Conservation (phyloP, 1,140 invertebrate genomes). For the Heliconius hermathena region DNA sequence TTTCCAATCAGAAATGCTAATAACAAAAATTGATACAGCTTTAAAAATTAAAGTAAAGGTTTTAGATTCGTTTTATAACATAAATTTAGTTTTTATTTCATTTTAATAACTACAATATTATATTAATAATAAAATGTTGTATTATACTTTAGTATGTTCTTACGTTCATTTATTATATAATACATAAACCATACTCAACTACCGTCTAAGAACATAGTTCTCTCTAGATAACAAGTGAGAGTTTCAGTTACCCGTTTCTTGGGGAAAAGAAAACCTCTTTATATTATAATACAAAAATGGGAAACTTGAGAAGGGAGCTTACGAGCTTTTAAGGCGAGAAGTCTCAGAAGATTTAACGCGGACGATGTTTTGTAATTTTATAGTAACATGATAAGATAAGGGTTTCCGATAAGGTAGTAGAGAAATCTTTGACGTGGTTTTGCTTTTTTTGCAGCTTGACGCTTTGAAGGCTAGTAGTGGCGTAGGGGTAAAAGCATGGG, state of each 20-base stretch:
- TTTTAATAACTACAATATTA: no score
- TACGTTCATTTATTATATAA: no score
- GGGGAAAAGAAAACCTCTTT: background rate
- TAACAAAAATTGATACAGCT: no score
- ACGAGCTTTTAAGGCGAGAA: conserved; percentile 8
- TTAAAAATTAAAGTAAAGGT: no score
- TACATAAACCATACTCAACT: background rate
- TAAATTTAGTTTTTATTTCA: no score
- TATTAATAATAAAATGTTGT: no score
- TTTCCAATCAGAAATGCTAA: no score
- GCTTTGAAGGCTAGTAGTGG: no score
- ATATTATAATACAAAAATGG: background rate
- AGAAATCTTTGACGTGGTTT: background rate
- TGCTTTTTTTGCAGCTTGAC: no score
- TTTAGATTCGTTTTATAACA: no score
- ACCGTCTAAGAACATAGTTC: background rate
- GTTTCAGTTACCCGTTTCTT: background rate
- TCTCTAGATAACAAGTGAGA: background rate
- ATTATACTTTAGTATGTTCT: no score
- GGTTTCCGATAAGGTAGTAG: background rate
- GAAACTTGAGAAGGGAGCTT: background rate
- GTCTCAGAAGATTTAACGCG: background rate
- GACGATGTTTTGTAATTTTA: background rate
- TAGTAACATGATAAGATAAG: conserved; percentile 5
- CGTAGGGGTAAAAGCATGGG: no score